Base-by-base conservation (phyloP, 30 jellyfish, hydroid and myxozoan genomes). In the Mastigias papua region DNA sequence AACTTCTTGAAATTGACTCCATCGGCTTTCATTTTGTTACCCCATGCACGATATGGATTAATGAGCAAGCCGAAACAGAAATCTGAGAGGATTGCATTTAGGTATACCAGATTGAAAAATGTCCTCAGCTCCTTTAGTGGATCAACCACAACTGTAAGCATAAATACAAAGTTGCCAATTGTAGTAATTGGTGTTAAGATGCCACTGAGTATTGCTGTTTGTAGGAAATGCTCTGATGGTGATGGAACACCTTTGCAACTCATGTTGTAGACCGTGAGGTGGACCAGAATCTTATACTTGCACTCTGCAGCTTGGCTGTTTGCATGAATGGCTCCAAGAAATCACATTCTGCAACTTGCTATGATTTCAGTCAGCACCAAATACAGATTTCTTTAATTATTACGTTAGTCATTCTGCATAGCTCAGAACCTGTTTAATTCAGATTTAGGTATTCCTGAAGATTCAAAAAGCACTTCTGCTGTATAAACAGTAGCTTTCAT, bases 21-120 rank as follows among this genome's bases (percentile, higher is more conserved):
- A n/a, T 37, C 46, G 23, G 49, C 22, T 28, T 61, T 17, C 16
- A 80, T 34, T 27, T 64, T 54, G 50, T 65, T 80, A 50, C 90
- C 90, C 90, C 90, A 80, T 31, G 79, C 72, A 2, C 90, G 80
- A 30, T 80, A 80, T 2, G 71, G 33, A 46, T 80, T 73, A 10
- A 80, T 46, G 29, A 80, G 75, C 21, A 80, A 27, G 60, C 90
- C 90, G 11, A 65, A 34, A 37, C 49, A 34, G 22, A 66, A 58
- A 37, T 80, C 90, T 1, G 73, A 73, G 60, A 61, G 71, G 15
- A 80, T 1, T 0, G 57, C 49, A 27, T 80, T 80, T 23, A 80
- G 32, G 34, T 50, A 64, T 33, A 80, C 1, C 20, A 80, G 48
- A 11, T 80, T 80, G 64, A 62, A 62, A 2, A 64, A 75, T 54